phyloP scores from a whole-genome alignment of 2,888 invertebrate genomes.

The Pocota personata region DNA sequence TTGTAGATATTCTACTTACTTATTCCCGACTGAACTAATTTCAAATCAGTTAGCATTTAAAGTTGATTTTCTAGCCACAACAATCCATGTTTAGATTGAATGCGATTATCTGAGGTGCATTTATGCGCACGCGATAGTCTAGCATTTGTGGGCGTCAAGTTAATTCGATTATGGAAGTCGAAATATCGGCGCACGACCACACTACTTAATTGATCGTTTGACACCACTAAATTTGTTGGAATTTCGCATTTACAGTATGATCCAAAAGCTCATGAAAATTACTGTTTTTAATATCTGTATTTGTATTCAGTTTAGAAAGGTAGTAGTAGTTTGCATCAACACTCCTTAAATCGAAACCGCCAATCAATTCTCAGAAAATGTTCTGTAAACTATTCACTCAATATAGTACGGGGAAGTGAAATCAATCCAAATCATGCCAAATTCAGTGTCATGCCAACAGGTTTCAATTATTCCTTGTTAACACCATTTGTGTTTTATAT shows the following conservation, averaged over 20 bases:
- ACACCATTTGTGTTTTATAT: too few species aligned
- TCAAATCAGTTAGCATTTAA: neutral
- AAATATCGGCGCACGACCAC: slow-evolving; percentile 1
- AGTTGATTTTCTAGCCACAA: slow-evolving; percentile 7
- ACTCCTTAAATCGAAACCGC: too few species aligned
- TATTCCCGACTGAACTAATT: too few species aligned
- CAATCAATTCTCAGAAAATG: too few species aligned
- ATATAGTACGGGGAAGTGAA: too few species aligned
- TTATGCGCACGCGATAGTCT: slow-evolving; percentile 13
- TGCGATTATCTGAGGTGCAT: slow-evolving; percentile 25
- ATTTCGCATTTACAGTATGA: neutral
- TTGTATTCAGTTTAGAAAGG: too few species aligned
- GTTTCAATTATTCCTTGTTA: too few species aligned
- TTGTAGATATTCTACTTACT: neutral
- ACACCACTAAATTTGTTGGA: neutral
- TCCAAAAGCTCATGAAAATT: neutral
- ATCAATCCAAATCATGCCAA: too few species aligned
- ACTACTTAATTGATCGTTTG: slow-evolving; percentile 1
- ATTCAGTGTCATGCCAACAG: too few species aligned
- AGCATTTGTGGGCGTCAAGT: neutral
- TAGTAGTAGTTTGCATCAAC: too few species aligned
- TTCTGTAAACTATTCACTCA: too few species aligned
- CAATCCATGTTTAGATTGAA: neutral
- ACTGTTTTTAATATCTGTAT: too few species aligned
- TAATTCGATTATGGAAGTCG: slow-evolving; percentile 17